Base-by-base conservation (phyloP, 2,888 invertebrate species). In the Pseudeuparius sepicola region DNA sequence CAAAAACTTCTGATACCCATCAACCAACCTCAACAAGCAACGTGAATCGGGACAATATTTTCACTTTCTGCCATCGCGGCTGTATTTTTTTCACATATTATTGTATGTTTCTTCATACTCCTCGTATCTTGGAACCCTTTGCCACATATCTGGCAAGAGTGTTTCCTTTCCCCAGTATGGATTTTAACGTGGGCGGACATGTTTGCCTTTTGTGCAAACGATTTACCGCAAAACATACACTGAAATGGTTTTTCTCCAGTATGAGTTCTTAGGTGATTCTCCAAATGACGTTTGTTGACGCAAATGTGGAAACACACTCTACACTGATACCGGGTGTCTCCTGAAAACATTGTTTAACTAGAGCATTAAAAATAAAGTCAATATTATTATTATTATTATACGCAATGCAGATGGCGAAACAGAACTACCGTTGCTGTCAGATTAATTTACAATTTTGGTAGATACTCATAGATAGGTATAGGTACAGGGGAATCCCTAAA, bases 161-260 rank as follows among this genome's bases (percentile, higher is more conserved):
- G 44, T 11, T 38, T 40, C 31, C 34, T 36, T 23, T 40, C 42
- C 4, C 39, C 40, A 3, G 42, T 42, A 15, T 44, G 44, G 15
- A 43, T 42, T 30, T 40, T 42, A 10, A 30, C 30, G 29, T 44
- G 44, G 3, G 40, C 44, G 6, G 27, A 16, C 42, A 44, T 39
- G 23, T 44, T 42, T 6, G 36, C 39, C 24, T 43, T 43, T 20
- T 44, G 42, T 6, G 43, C 39, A 38, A 59, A 59, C 24, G 52
- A 46, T 42, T 57, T 57, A 3, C 56, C 57, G 33, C 59, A 59
- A 40, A 54, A 55, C 24, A 49, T 47, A 43, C 59, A 59, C 4
- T 52, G 42, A 39, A 55, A 57, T 2, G 54, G 56, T 39, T 56
- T 53, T 17, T 45, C 45, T 10, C 45, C 45, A 2, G 45, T 45